Evolutionary conservation across 2,113 vertebrate genomes (phyloP).

Genomic region (Lanius ludovicianus): DNA sequence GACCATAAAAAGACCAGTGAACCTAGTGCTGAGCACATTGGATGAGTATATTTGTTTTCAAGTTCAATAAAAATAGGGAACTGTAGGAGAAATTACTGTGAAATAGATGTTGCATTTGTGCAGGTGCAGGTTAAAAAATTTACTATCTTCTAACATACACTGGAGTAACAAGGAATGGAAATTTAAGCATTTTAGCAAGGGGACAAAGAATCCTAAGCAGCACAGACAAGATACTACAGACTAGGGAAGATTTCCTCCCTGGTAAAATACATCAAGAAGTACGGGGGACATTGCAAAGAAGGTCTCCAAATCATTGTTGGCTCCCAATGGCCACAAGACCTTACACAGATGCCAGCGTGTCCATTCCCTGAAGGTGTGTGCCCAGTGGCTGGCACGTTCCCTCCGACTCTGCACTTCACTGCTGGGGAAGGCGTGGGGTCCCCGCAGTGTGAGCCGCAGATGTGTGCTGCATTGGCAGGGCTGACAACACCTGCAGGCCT

Average conservation of each 20-base stretch:
- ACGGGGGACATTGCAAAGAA: neutral
- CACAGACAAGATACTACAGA: neutral
- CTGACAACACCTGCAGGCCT: neutral
- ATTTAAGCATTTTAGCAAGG: neutral
- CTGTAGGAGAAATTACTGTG: neutral
- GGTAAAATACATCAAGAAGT: neutral
- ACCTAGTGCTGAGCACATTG: neutral
- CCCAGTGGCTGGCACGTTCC: neutral
- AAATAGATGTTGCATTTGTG: neutral
- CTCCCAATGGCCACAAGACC: neutral
- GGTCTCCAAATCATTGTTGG: neutral
- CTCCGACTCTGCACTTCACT: neutral
- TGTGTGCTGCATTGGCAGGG: fast-evolving
- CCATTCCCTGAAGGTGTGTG: neutral
- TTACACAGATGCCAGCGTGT: neutral
- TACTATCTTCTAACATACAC: neutral
- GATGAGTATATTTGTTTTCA: neutral
- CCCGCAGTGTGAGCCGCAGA: neutral
- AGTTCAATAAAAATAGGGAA: neutral
- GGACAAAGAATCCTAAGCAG: neutral
- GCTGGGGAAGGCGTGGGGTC: neutral
- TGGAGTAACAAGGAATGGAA: neutral
- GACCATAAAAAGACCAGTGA: neutral
- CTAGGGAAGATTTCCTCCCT: neutral
- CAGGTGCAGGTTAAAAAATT: neutral